Evolutionary conservation across 1,140 invertebrate genomes (phyloP).

Genomic region (Caenorhabditis remanei): DNA sequence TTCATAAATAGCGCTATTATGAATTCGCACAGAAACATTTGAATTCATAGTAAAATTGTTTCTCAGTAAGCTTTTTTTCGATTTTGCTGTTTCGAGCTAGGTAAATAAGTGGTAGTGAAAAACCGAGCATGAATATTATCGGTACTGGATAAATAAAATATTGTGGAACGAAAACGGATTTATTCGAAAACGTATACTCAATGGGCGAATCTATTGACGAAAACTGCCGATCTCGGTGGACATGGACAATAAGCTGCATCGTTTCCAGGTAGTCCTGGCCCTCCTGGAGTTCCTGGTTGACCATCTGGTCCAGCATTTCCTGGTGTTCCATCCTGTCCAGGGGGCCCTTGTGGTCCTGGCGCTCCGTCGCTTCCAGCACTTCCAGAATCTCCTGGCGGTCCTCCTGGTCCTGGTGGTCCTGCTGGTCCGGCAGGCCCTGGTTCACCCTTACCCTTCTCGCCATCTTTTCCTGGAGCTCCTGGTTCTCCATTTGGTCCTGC

Average conservation of each 20-base stretch:
- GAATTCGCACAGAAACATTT: too few relatives aligned
- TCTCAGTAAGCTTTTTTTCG: too few relatives aligned
- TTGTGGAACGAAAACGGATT: background rate
- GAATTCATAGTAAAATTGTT: too few relatives aligned
- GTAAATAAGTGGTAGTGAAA: too few relatives aligned
- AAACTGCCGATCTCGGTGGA: slow-evolving; percentile 50
- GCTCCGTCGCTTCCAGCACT: slow-evolving; percentile 36
- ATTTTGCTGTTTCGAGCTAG: too few relatives aligned
- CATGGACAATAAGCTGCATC: slow-evolving; percentile 68
- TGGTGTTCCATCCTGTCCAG: slow-evolving; percentile 32
- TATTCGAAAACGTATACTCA: background rate
- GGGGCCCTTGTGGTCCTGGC: slow-evolving; percentile 38
- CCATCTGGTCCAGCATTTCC: slow-evolving; percentile 29
- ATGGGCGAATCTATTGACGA: slow-evolving; percentile 39
- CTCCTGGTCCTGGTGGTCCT: slow-evolving; percentile 68
- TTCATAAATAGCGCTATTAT: too few relatives aligned
- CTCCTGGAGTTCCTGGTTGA: slow-evolving; percentile 27
- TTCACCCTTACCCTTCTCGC: slow-evolving; percentile 25
- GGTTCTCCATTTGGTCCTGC: slow-evolving; percentile 51
- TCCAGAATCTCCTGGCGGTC: slow-evolving; percentile 42
- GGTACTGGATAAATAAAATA: background rate
- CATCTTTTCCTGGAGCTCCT: slow-evolving; percentile 28
- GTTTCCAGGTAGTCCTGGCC: slow-evolving; percentile 63
- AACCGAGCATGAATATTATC: too few relatives aligned
- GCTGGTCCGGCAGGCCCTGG: slow-evolving; percentile 67